These are phyloP conservation scores for Stegostoma tigrinum DNA, from an alignment of 2,113 vertebrate species.

Conservation along the genomic window DNA sequence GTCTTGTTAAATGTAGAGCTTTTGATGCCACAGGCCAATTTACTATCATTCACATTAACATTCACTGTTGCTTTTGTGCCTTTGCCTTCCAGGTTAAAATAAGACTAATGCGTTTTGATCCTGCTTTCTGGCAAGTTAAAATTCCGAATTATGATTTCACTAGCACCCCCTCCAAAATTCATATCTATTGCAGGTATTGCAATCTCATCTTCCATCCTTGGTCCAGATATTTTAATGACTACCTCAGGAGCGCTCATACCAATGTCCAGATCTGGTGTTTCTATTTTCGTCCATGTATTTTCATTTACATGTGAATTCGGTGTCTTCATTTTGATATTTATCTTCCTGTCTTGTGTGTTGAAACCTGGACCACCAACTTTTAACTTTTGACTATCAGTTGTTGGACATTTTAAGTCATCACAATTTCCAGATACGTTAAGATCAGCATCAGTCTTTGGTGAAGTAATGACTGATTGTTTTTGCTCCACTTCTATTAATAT, in stretches of 20 bases:
- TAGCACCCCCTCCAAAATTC: background rate
- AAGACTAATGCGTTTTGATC: slow-evolving; percentile 40
- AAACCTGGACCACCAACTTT: slow-evolving; percentile 32
- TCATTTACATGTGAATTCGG: background rate
- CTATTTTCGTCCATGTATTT: slow-evolving; percentile 43
- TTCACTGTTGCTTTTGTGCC: background rate
- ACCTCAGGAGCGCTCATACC: slow-evolving; percentile 39
- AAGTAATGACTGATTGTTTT: slow-evolving; percentile 23
- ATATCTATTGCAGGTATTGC: slow-evolving; percentile 40
- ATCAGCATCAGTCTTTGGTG: slow-evolving; percentile 45
- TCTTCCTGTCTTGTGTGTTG: background rate
- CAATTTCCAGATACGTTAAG: slow-evolving; percentile 14
- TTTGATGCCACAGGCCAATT: background rate
- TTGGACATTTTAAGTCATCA: slow-evolving; percentile 17
- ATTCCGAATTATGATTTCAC: slow-evolving; percentile 46
- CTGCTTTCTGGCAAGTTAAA: slow-evolving; percentile 44
- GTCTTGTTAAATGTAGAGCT: slow-evolving; percentile 41
- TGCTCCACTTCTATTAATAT: background rate
- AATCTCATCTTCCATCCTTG: slow-evolving; percentile 45
- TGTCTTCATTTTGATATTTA: slow-evolving; percentile 39
- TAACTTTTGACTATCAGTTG: slow-evolving; percentile 28
- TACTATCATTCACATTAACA: background rate
- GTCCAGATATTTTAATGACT: slow-evolving; percentile 42
- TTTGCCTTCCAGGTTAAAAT: slow-evolving; percentile 23
- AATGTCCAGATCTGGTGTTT: slow-evolving; percentile 38